Evolutionary conservation across 2,888 invertebrate species (phyloP).

Genomic region (Cancer borealis): DNA sequence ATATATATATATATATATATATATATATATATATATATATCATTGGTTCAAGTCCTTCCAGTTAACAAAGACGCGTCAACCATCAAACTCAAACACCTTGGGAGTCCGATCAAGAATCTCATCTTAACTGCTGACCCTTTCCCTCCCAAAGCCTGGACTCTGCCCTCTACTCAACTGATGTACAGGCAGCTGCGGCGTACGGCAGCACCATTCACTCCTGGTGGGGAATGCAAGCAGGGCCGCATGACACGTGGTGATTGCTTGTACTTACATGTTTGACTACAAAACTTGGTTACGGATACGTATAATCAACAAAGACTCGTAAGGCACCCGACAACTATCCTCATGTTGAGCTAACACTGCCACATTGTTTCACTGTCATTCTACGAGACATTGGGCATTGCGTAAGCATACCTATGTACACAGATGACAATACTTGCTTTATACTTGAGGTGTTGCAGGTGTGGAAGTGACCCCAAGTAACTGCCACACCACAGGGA

Average conservation of each 20-base stretch:
- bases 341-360: neutral
- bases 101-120: neutral
- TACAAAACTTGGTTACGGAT: neutral
- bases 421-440: neutral
- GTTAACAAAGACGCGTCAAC: neutral
- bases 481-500: neutral
- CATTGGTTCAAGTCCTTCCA: neutral
- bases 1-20: neutral
- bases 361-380: neutral
- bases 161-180: slow-evolving; percentile 13
- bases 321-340: neutral
- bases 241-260: neutral
- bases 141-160: neutral
- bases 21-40: neutral
- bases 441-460: neutral
- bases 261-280: neutral
- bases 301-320: neutral
- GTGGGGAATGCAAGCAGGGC: neutral
- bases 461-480: neutral
- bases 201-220: neutral
- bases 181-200: neutral
- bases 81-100: neutral
- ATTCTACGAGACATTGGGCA: neutral
- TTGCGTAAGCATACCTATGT: neutral
- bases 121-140: neutral